Evolutionary conservation across 2,888 invertebrate genomes (phyloP).

Genomic region (Dicranocentrus wangi): DNA sequence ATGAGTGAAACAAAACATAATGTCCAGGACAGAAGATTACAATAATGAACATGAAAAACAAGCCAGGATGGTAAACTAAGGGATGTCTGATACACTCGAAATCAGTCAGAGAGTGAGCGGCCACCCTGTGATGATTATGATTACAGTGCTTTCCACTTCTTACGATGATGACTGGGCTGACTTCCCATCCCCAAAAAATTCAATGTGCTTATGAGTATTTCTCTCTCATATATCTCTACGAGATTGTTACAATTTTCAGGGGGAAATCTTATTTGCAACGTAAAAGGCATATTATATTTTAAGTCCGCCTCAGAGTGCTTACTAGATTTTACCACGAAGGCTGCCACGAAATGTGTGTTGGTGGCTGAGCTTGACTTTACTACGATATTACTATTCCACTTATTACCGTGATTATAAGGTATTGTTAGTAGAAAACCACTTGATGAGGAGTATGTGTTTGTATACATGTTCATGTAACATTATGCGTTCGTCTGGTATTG

Average conservation of each 20-base stretch:
- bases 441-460: background rate
- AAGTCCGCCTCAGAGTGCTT: background rate
- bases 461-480: background rate
- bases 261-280: background rate
- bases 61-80: slow-evolving; percentile 15
- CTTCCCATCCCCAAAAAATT: slow-evolving; percentile 39
- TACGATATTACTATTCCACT: background rate
- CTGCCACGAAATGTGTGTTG: slow-evolving; percentile 20
- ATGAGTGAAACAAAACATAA: background rate
- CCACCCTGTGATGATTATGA: slow-evolving; percentile 60
- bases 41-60: background rate
- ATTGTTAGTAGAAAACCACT: background rate
- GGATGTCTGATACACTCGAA: slow-evolving; percentile 41
- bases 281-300: background rate
- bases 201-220: background rate
- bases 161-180: slow-evolving; percentile 20
- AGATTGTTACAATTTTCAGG: slow-evolving; percentile 47
- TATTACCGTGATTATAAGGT: slow-evolving; percentile 17
- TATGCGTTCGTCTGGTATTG: too few relatives aligned
- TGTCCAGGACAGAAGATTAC: background rate
- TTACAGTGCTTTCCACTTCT: slow-evolving; percentile 36
- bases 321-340: slow-evolving; percentile 33
- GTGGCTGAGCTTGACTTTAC: slow-evolving; percentile 3
- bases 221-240: slow-evolving; percentile 1
- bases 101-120: slow-evolving; percentile 31